Evolutionary conservation across 1,140 invertebrate genomes (phyloP), one percentile per base, ranked within the genome.

Genomic region (Manduca sexta): DNA sequence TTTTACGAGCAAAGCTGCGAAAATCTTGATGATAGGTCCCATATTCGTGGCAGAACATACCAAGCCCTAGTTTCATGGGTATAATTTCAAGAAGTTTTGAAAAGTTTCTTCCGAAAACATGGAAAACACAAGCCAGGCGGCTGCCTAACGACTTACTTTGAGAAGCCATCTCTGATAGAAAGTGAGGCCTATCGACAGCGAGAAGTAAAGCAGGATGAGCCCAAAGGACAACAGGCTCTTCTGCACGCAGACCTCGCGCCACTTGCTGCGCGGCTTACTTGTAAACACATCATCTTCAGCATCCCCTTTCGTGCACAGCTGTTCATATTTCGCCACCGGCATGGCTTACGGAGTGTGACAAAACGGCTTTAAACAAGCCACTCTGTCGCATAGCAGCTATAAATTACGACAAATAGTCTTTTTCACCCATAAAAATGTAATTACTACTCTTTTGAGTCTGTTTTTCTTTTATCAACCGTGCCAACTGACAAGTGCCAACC

Each of bases 141-240:
- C n/a, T n/a, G n/a, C n/a, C n/a, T n/a, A n/a, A 12, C 11, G 4
- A 81, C 87, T 88, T 86, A 97, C 96, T 87, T 93, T 92, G 55
- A 96, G 90, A 55, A 98, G 91, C 90, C 93, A 94, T 90, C 97
- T 92, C 76, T 98, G 96, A 76, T 98, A 99, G 87, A 98, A 98
- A 12, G 96, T 98, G n/a, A 99, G 89, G 44, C 95, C 92, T 65
- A 99, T 97, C 5, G 97, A 98, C 46, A 97, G 89, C 3, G 91
- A 86, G 78, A 97, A 97, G 82, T 98, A 98, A 21, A 94, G 81
- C 2, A 92, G 72, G 49, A 98, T 93, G 29, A 94, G 60, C 13
- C 77, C 67, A 15, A 86, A 53, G 0, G 81, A 84, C 13, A 81
- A 50, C 1, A 86, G 61, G 40, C 68, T 62, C 53, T 80, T 84